Base-by-base conservation (phyloP, 2,113 vertebrate genomes). In the Phalacrocorax pelagicus region DNA sequence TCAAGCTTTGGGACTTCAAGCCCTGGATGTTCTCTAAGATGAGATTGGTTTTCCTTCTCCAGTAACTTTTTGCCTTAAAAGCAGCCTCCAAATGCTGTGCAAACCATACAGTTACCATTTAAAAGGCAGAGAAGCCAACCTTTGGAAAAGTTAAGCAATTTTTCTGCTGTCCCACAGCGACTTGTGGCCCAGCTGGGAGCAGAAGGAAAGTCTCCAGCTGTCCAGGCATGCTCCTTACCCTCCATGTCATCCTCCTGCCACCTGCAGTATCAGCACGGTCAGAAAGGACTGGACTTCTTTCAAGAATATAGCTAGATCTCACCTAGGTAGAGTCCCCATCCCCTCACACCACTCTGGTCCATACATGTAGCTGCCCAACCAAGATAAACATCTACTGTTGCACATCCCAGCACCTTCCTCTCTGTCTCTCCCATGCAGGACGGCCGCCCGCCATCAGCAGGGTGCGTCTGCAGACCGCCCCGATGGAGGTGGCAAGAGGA, bases 401-500 rank as follows among this genome's bases (percentile, higher is more conserved):
- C 12, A 19, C 1, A 0, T 32, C 36, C 63, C 82, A 71, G 54
- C 22, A 69, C 30, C 34, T 82, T 67, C 54, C 44, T 55, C 73
- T 67, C 34, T 7, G 4, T 29, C 32, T 16, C 36, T 29, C 71
- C 34, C 69, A 36, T 0, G 2, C 26, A 55, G 36, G 55, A 67
- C 2, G 0, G 51, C 13, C 0, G 2, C 34, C 20, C 21, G 3
- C 23, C n/a, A 13, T 15, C 59, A 73, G 47, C 3, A 2, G n/a
- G 63, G 21, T 19, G 32, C n/a, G 55, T 59, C 57, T 15, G 4
- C 44, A 40, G 46, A 49, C 16, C 0, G 1, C 46, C 47, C 42
- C 1, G 4, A 20, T 0, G 0, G 42, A 73, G 66, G 12, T 8
- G 12, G 14, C 79, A 49, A 63, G 72, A 82, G 75, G 94, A 89